Base-by-base conservation (phyloP, 2,797 vertebrate species). In the Hephaestus fuliginosus region DNA sequence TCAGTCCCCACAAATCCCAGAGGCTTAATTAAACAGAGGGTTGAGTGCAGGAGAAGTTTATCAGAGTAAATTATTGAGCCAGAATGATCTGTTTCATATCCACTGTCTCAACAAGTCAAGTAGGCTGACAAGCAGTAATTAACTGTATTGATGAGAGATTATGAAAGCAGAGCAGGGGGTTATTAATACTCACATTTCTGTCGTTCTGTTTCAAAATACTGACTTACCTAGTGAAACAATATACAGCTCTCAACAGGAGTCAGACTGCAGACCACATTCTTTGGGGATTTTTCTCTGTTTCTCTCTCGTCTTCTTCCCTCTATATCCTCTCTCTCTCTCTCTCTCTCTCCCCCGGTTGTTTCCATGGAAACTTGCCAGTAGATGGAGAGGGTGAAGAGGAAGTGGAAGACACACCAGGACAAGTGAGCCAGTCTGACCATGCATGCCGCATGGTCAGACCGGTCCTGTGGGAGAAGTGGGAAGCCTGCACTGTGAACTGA, bases 341-440 rank as follows among this genome's bases (percentile, higher is more conserved):
- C 61, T 64, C 74, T 64, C 68, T 71, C 75, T 72, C 67, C 69
- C 77, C 12, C 86, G 86, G 92, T 93, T 95, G 95, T 96, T 96
- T 95, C 95, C 95, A 96, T 96, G 95, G 95, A 95, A 95, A 96
- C 95, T 75, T 95, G 92, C 94, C 88, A 93, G 89, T 82, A 90
- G 92, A 86, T 90, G 82, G 79, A 89, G 80, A 88, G 86, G 89
- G 87, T 89, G 86, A 88, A 77, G 86, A 87, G 86, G 82, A 90
- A 89, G 84, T 70, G 70, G 78, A 89, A 89, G 85, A 88, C 84
- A 79, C 88, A 90, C 88, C 86, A 78, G 86, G 88, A 88, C 92
- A 90, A 92, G 91, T 82, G 83, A 91, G 86, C 92, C 92, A 89
- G 93, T 92, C 90, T 90, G 90, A 88, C 91, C 91, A 91, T 88